These are phyloP conservation scores for Lasiurus cinereus DNA, from an alignment of 2,113 vertebrate species.

Conservation along the genomic window DNA sequence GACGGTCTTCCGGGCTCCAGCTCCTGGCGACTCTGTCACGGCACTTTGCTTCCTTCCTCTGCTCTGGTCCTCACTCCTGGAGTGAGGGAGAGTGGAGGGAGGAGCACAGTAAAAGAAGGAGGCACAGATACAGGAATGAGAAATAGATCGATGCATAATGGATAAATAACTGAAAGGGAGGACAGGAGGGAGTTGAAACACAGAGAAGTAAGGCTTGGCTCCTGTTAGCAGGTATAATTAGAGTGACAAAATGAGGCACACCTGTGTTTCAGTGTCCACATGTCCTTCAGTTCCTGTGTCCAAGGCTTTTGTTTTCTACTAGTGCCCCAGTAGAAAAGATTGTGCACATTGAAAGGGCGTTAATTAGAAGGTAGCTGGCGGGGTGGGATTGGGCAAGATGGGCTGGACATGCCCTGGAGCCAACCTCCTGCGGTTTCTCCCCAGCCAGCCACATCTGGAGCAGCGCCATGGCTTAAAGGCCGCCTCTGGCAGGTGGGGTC, in stretches of 20 bases:
- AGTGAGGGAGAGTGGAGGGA: background rate
- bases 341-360: too few relatives aligned
- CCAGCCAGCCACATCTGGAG: too few relatives aligned
- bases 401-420: too few relatives aligned
- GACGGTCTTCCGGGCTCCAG: background rate
- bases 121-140: background rate
- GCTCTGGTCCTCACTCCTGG: accelerated
- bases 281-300: background rate
- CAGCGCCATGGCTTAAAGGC: too few relatives aligned
- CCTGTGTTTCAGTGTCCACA: background rate
- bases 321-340: too few relatives aligned
- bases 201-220: background rate
- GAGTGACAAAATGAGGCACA: background rate
- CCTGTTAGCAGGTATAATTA: background rate
- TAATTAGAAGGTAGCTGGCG: too few relatives aligned
- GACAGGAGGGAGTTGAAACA: background rate
- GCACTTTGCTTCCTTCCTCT: background rate
- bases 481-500: too few relatives aligned
- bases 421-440: too few relatives aligned
- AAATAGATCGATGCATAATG: background rate
- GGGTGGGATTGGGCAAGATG: too few relatives aligned
- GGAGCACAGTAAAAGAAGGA: background rate
- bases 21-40: background rate
- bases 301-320: background rate
- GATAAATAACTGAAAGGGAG: background rate